Base-by-base conservation (phyloP, 2,797 vertebrate genomes). In the Otus scops region DNA sequence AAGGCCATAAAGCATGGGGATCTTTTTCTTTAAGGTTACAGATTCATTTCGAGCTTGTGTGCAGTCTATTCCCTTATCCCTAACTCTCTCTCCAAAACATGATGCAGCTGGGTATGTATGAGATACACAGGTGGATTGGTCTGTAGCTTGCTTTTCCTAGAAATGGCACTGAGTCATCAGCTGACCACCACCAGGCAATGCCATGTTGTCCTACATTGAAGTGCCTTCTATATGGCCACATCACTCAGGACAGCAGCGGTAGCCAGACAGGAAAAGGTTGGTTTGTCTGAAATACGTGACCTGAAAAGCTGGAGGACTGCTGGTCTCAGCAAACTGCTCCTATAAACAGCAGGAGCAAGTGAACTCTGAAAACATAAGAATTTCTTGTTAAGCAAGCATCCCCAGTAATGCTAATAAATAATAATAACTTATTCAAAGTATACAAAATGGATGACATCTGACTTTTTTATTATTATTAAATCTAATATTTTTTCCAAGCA, bases 241-340 rank as follows among this genome's bases (percentile, higher is more conserved):
- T 92, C 81, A 47, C 30, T 86, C 73, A 89, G 67, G 79, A 61
- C 54, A 91, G 50, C 78, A 93, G 84, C 2, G 0, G 34, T 28
- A 45, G 78, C 56, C 93, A 95, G 93, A 78, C 1, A 1, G 65
- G 50, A 73, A 54, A 84, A 89, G 78, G 64, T 43, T 95, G 95
- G 75, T 73, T 92, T 92, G 89, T 75, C 82, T 86, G 65, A 95
- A 88, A 88, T 87, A 83, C 88, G 76, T 95, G 70, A 95, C 84
- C 85, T 87, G 69, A 83, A 80, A 94, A 90, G 65, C 53, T 63
- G 53, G 53, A 92, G 60, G 51, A 88, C 65, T 95, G 93, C 96
- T 95, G 77, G 34, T 68, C 80, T 95, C 95, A 95, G 94, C 93
- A 97, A 90, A 86, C 57, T 94, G 85, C 34, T 89, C 50, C 51